Evolutionary conservation across 1,140 invertebrate species (phyloP).

Genomic region (Rhopalosiphum maidis): DNA sequence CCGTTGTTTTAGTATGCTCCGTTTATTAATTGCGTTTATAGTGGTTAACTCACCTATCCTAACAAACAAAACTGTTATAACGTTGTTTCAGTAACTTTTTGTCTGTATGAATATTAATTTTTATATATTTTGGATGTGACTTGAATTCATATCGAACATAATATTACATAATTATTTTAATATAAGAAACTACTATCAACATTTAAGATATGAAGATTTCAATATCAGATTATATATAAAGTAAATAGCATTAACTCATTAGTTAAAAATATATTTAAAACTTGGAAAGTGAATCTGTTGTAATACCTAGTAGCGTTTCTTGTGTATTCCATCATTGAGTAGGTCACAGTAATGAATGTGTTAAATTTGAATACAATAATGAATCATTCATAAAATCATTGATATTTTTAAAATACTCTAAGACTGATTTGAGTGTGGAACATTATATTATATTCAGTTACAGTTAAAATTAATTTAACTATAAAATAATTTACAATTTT

Average conservation of each 20-base stretch:
- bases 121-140: not conserved
- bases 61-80: not conserved
- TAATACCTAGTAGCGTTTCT: not conserved
- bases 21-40: slow-evolving; percentile 22
- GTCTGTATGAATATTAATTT: not conserved
- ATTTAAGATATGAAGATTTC: not conserved
- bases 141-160: not conserved
- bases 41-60: not conserved
- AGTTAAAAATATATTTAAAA: not conserved
- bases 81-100: not conserved
- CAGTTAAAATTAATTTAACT: too few relatives aligned
- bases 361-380: not conserved
- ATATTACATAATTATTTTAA: not conserved
- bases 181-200: not conserved
- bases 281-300: not conserved
- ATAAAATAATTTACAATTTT: too few relatives aligned
- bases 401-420: too few relatives aligned
- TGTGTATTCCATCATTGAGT: not conserved
- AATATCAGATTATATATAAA: not conserved
- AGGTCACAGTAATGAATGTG: not conserved
- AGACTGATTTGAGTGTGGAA: too few relatives aligned
- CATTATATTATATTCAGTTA: too few relatives aligned
- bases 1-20: slow-evolving; percentile 36
- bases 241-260: not conserved
- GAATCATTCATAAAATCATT: not conserved